Conservation (phyloP, 2,888 invertebrate species). For the Hyalella azteca region DNA sequence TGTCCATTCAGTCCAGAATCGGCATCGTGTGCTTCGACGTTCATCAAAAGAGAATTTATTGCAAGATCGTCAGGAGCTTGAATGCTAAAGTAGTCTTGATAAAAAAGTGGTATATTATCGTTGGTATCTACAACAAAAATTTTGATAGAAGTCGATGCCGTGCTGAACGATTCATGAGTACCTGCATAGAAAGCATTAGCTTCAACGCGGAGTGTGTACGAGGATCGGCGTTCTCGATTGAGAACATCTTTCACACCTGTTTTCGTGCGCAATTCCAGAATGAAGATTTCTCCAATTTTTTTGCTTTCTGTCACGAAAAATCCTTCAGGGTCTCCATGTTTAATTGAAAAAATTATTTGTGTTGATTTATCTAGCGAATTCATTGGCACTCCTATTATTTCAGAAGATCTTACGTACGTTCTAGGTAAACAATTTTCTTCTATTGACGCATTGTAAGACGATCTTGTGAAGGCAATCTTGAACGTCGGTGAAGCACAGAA, state of each 20-base stretch:
- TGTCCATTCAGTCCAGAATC: constrained; percentile 95
- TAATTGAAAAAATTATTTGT: constrained; percentile 80
- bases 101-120: constrained; percentile 92
- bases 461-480: constrained; percentile 69
- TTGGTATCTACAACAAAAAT: constrained; percentile 82
- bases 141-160: constrained; percentile 68
- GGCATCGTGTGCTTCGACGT: constrained; percentile 85
- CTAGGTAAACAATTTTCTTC: constrained; percentile 91
- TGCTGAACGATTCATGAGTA: neutral
- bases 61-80: constrained; percentile 86
- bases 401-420: constrained; percentile 77
- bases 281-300: constrained; percentile 91
- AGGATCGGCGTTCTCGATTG: constrained; percentile 70
- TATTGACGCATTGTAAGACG: constrained; percentile 84
- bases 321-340: constrained; percentile 84
- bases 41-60: constrained; percentile 69
- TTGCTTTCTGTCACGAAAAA: constrained; percentile 92
- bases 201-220: constrained; percentile 19
- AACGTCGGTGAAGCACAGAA: neutral
- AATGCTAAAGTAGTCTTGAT: constrained; percentile 84
- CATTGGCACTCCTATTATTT: constrained; percentile 79
- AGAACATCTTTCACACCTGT: constrained; percentile 85
- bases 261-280: constrained; percentile 85
- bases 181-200: neutral
- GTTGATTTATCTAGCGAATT: constrained; percentile 61